A percentile compares a stretch with the other conserved stretches of the same genome.
phyloP scores from a whole-genome alignment of 2,888 invertebrate species.

The Cantharis rufa region DNA sequence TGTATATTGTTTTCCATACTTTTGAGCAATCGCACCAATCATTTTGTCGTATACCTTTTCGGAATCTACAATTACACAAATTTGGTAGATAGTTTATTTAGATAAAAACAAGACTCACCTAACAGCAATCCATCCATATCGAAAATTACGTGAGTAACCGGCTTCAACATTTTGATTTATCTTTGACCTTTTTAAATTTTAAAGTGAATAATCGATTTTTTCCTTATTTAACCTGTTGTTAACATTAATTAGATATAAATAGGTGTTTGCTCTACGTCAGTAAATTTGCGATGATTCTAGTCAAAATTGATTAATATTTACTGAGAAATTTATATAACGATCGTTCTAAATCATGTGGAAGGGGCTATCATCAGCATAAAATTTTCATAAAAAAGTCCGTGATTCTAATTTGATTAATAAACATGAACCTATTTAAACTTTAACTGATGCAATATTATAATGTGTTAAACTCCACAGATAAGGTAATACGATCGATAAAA shows the following conservation, averaged over 20 bases:
- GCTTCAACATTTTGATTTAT: constrained; percentile 53
- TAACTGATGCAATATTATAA: neutral
- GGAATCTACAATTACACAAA: constrained; percentile 66
- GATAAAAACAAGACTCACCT: constrained; percentile 54
- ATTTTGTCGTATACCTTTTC: constrained; percentile 79
- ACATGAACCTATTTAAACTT: neutral
- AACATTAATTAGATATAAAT: neutral
- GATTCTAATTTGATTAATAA: neutral
- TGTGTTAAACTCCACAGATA: neutral
- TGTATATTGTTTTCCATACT: constrained; percentile 78
- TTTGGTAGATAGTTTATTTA: neutral
- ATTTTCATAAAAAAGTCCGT: neutral
- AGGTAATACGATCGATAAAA: neutral
- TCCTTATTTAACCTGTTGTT: neutral
- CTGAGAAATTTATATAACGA: neutral
- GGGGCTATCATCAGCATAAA: neutral
- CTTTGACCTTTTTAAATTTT: neutral
- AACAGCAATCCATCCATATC: constrained; percentile 70
- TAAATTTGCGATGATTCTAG: neutral
- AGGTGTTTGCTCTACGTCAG: neutral
- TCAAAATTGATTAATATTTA: neutral
- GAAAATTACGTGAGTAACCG: constrained; percentile 78
- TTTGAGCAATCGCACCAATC: constrained; percentile 68
- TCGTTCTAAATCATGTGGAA: neutral
- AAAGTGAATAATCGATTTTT: neutral